Base-by-base conservation (phyloP, 2,888 invertebrate genomes). In the Heliconius charithonia region DNA sequence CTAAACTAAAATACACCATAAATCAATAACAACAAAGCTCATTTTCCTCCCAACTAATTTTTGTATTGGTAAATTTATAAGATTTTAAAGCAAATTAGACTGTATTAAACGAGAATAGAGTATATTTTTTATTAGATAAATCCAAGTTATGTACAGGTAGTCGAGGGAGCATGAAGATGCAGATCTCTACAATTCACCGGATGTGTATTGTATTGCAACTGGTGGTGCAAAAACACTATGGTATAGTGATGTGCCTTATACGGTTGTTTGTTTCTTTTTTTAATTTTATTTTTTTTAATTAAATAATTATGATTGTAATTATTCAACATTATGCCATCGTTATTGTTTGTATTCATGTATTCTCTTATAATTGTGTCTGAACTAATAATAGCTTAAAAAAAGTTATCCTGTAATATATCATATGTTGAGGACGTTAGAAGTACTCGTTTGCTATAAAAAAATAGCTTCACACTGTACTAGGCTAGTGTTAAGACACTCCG, bases 151-250 rank as follows among this genome's bases (percentile, higher is more conserved):
- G 25, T 56, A 63, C 56, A 78, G 77, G 65, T 73, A 70, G 72
- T 78, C 79, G 81, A 78, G 78, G 82, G 78, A 85, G 85, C 87
- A 85, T 88, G 86, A 89, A 90, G 89, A 91, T 90, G 88, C 86
- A 87, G 86, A 89, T 89, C 89, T 86, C 80, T 82, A 85, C 85
- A 86, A 84, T 84, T 81, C 83, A 82, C 85, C 85, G 86, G 86
- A 86, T 83, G 86, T 83, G 81, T 84, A 85, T 86, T 86, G 85
- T 86, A 78, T 81, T 72, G 79, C 79, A 78, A 79, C 77, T 84
- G 83, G 81, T 76, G 82, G 77, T 78, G 77, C 79, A 78, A 75
- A 80, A 77, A 79, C 79, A 66, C 51, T 32, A 79, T 69, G 69
- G 67, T n/a, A 80, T 76, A 51, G 69, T 13, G 74, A 74, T 75